Evolutionary conservation across 2,888 invertebrate genomes (phyloP), one percentile per base, ranked within the genome.

Genomic region (Polymixis flavicincta): DNA sequence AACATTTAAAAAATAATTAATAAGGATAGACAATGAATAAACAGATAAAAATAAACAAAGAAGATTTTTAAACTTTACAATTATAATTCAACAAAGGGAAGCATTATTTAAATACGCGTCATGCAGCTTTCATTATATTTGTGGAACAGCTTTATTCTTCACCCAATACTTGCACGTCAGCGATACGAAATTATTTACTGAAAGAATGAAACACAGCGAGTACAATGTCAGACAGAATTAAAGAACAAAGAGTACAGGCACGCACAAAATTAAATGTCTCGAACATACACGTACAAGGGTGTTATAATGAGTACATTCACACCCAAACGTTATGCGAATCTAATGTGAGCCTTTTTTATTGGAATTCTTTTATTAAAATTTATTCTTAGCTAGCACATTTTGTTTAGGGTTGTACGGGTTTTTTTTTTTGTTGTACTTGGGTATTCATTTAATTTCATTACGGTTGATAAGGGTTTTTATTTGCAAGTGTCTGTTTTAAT

Each of bases 281-380:
- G 50, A 73, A 48, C 48, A 70, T 54, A 63, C 52, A 54, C 57
- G 68, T 55, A 76, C 63, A 69, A 48, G 72, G 61, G 71, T 60
- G 74, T 59, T 73, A 68, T 84, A 79, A 86, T 86, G 80, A 85
- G 85, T 83, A 85, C 83, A 76, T 85, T 79, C 82, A 66, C 77
- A 74, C 78, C 71, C 71, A 74, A 81, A 69, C 54, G 70, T 74
- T 72, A 69, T 78, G 22, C 60, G 64, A 80, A 59, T 82, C 54
- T 71, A 84, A 85, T 71, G 64, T 22, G 71, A 59, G 61, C 57
- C 60, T 63, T 78, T 78, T 81, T 71, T 82, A 82, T 80, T 80
- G 81, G 63, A 77, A 83, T 64, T 82, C 73, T 80, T 80, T 73
- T 84, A 79, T 67, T 64, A 79, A 82, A 72, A 82, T 74, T 22